Percentiles rank a stretch among this genome's conserved stretches.
phyloP scores from a whole-genome alignment of 2,113 vertebrate species.

The Passer domesticus region DNA sequence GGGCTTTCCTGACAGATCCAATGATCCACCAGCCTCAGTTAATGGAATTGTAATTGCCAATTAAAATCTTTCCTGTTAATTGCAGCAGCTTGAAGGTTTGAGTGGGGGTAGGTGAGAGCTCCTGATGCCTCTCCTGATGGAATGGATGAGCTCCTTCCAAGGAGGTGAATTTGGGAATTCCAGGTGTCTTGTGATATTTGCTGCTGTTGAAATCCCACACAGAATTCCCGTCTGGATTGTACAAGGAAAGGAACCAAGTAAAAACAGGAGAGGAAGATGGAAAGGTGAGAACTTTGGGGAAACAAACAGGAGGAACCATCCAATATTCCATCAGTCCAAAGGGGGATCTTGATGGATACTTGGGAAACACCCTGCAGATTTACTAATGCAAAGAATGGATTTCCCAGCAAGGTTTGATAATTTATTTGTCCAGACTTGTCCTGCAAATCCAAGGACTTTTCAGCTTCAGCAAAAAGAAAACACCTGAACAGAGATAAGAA shows the following conservation, averaged over 20 bases:
- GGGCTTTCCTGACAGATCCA: conserved; percentile 54
- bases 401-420: neutral
- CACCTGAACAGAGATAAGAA: neutral
- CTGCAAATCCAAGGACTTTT: neutral
- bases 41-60: conserved; percentile 73
- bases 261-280: neutral
- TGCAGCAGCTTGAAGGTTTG: conserved; percentile 47
- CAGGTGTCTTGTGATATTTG: neutral
- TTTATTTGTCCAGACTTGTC: neutral
- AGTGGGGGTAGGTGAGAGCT: neutral
- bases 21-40: conserved; percentile 62
- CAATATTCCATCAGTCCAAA: neutral
- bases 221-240: neutral
- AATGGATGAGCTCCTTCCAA: neutral
- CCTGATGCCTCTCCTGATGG: neutral
- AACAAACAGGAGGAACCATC: neutral
- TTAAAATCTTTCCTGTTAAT: conserved; percentile 72
- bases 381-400: neutral
- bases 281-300: neutral
- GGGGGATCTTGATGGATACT: neutral
- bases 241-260: neutral
- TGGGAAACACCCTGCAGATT: neutral
- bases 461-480: neutral
- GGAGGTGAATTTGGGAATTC: neutral
- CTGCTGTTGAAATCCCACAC: neutral